Evolutionary conservation across 1,140 invertebrate genomes (phyloP).

Genomic region (Macrocentrus cingulum): DNA sequence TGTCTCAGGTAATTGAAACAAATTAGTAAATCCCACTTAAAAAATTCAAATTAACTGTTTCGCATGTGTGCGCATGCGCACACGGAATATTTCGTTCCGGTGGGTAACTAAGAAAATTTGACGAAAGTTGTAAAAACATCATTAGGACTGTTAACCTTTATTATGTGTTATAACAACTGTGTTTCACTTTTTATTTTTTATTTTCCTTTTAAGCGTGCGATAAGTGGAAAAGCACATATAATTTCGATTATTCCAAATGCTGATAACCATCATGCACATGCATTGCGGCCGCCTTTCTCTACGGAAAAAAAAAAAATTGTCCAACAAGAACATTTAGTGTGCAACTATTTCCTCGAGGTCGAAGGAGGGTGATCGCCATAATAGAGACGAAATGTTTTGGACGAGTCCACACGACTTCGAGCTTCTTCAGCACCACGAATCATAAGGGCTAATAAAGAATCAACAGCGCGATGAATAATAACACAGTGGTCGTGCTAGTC

Average conservation of each 20-base stretch:
- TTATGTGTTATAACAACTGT: constrained; percentile 3
- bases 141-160: constrained; percentile 10
- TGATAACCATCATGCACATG: neutral
- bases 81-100: constrained; percentile 37
- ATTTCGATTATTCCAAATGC: neutral
- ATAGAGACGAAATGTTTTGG: constrained; percentile 7
- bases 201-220: neutral
- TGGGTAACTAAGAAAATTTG: constrained; percentile 38
- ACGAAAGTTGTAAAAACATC: constrained; percentile 33
- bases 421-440: constrained; percentile 2
- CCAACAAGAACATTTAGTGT: constrained; percentile 1
- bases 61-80: too few relatives aligned
- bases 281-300: constrained; percentile 17
- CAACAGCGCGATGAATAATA: neutral
- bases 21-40: too few relatives aligned
- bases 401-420: constrained; percentile 7
- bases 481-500: neutral
- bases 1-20: too few relatives aligned
- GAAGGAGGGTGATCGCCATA: constrained; percentile 24
- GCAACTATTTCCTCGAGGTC: constrained; percentile 15
- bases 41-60: too few relatives aligned
- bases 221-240: too few relatives aligned
- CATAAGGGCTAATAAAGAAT: neutral
- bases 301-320: constrained; percentile 22
- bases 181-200: constrained; percentile 6